These are phyloP conservation scores for Pygocentrus nattereri DNA, from an alignment of 2,797 vertebrate genomes.

Conservation along the genomic window DNA sequence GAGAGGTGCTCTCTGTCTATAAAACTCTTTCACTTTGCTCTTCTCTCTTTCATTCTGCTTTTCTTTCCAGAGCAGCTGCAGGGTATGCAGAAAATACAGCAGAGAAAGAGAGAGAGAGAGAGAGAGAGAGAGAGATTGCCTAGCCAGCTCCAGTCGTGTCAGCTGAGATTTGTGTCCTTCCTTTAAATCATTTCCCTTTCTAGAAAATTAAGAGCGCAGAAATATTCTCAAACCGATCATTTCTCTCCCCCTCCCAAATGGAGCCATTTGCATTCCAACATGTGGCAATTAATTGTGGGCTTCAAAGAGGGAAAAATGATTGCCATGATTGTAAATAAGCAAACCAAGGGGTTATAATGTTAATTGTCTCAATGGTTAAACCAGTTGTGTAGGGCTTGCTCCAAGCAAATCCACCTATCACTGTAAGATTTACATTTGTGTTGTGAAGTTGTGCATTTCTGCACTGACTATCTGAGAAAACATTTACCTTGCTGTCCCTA, in stretches of 20 bases:
- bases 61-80: constrained; percentile 60
- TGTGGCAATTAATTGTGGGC: constrained; percentile 71
- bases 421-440: constrained; percentile 62
- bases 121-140: constrained; percentile 64
- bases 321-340: constrained; percentile 74
- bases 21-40: constrained; percentile 55
- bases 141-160: constrained; percentile 77
- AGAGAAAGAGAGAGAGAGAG: constrained; percentile 46
- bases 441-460: constrained; percentile 19
- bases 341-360: constrained; percentile 71
- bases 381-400: constrained; percentile 54
- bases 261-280: constrained; percentile 75
- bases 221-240: constrained; percentile 82
- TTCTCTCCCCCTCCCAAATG: constrained; percentile 70
- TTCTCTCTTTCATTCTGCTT: constrained; percentile 56
- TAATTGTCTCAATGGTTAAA: constrained; percentile 71
- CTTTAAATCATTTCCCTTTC: constrained; percentile 86
- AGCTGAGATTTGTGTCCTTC: constrained; percentile 81
- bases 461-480: constrained; percentile 19
- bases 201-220: constrained; percentile 83
- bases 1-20: constrained; percentile 21
- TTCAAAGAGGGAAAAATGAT: constrained; percentile 71
- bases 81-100: constrained; percentile 59
- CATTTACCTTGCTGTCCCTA: not conserved
- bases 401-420: constrained; percentile 59